Evolutionary conservation across 2,113 vertebrate genomes (phyloP).

Genomic region (Rhynchopsitta pachyrhyncha): DNA sequence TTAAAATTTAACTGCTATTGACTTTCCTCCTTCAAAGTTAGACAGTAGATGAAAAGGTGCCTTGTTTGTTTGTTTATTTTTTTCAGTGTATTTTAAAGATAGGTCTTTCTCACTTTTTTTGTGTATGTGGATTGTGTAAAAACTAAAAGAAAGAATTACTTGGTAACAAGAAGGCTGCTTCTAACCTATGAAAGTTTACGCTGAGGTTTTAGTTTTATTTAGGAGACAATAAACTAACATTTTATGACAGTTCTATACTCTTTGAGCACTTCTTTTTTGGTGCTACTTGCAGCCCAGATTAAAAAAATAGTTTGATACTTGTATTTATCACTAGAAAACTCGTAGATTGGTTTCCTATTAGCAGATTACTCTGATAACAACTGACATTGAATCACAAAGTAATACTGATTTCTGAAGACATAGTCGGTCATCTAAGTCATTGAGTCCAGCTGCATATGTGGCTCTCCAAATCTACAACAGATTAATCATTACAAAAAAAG

Average conservation of each 20-base stretch:
- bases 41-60: background rate
- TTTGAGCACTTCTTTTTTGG: fast-evolving
- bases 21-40: background rate
- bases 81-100: background rate
- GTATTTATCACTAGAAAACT: background rate
- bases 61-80: background rate
- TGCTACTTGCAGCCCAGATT: background rate
- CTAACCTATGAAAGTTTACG: background rate
- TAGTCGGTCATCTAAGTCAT: background rate
- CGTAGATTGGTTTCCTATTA: background rate
- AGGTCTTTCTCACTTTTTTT: background rate
- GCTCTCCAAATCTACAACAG: background rate
- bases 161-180: background rate
- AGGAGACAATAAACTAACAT: background rate
- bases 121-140: background rate
- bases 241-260: background rate
- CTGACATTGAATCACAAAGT: background rate
- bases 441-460: background rate
- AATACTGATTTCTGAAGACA: background rate
- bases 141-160: background rate
- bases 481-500: background rate
- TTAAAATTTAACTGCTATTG: background rate
- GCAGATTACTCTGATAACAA: background rate
- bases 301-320: background rate
- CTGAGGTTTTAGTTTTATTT: background rate